phyloP scores from a whole-genome alignment of 2,797 vertebrate genomes.

The Chaunax sp. region DNA sequence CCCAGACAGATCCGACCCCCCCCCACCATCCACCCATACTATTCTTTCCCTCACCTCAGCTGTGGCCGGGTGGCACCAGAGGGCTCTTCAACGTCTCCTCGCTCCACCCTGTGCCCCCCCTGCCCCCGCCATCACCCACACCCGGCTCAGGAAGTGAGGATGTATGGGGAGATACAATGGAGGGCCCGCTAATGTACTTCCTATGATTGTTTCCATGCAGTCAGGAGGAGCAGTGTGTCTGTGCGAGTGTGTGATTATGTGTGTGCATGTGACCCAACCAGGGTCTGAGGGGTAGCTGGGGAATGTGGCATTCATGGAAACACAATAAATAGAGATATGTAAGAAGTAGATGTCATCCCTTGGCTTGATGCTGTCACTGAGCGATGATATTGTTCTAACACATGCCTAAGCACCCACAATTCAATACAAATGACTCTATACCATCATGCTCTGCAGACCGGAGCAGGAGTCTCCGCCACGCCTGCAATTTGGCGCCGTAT shows the following conservation, averaged over 20 bases:
- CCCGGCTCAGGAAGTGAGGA: constrained; percentile 68
- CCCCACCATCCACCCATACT: not conserved
- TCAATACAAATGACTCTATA: constrained; percentile 31
- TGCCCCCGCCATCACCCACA: constrained; percentile 20
- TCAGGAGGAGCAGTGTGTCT: constrained; percentile 54
- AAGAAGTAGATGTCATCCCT: constrained; percentile 1
- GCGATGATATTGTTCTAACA: not conserved
- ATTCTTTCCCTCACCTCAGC: constrained; percentile 14
- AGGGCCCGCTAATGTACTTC: constrained; percentile 75
- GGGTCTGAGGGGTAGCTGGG: not conserved
- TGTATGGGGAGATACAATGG: constrained; percentile 76
- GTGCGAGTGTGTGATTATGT: constrained; percentile 26
- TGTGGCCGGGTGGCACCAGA: constrained; percentile 18
- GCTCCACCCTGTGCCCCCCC: constrained; percentile 17
- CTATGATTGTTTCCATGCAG: constrained; percentile 62
- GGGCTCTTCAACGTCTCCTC: constrained; percentile 19
- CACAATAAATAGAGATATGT: constrained; percentile 34
- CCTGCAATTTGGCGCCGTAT: constrained; percentile 37
- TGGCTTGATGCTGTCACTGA: not conserved
- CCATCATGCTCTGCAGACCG: constrained; percentile 37
- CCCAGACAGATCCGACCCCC: constrained; percentile 57
- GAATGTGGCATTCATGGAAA: constrained; percentile 41
- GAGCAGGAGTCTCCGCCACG: constrained; percentile 31
- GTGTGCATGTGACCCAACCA: constrained; percentile 9
- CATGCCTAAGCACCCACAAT: not conserved